Base-by-base conservation (phyloP, 2,797 vertebrate species). In the Arrhamphus sclerolepis region DNA sequence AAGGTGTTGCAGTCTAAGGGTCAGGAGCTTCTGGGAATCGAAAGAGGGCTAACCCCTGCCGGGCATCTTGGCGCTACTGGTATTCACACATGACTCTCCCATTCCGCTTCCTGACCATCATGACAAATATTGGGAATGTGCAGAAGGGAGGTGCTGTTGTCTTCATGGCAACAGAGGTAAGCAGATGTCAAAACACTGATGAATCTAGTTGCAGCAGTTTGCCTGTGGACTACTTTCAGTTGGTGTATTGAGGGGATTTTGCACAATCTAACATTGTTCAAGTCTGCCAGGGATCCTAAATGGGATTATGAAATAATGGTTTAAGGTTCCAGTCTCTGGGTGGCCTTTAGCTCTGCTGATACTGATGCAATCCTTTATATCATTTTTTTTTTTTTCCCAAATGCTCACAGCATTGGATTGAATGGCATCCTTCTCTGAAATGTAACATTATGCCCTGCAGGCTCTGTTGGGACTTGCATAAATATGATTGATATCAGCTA, bases 31-130 rank as follows among this genome's bases (percentile, higher is more conserved):
- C 72, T 55, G 85, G 81, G 83, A 86, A 87, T 63, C 17, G 53
- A 61, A 66, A 43, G 0, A 9, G 54, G 52, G 38, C 44, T 19
- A 42, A 24, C 44, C n/a, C 26, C 39, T 20, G 72, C 72, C 34
- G 70, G 79, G 84, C 81, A 58, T 74, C 48, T 58, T 1, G 53
- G 62, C 31, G 56, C 72, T 81, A 9, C 46, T 16, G 29, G 43
- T 62, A 60, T 84, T 86, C 52, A 21, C 72, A 78, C 81, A 83
- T 88, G 81, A 79, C 77, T 67, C 56, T 67, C 56, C 19, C 50
- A 21, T 60, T 64, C 75, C 47, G 75, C 77, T 83, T 83, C 75
- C 68, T 80, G 82, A 82, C 87, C 79, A 68, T 84, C 87, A 66
- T 5, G 53, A 21, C 24, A 48, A 78, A 77, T 40, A 5, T 13